Percentiles rank a stretch among this genome's conserved stretches.
Conservation (phyloP, 2,797 vertebrate species). For the Sibirionetta formosa region DNA sequence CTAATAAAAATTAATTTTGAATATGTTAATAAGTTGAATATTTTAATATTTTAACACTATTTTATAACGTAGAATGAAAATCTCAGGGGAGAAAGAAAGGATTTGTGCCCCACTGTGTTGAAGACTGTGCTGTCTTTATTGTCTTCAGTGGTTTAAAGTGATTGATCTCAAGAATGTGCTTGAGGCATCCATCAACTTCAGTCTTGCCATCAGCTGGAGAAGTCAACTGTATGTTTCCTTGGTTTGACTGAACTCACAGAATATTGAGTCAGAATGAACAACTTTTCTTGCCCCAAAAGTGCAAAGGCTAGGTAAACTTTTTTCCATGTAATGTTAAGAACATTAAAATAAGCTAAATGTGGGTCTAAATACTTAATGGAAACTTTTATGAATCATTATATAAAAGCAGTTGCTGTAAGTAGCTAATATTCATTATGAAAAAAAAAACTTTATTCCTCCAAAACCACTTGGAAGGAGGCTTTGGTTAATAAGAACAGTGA, state of each 20-base stretch:
- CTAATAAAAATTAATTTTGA: background rate
- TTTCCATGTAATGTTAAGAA: background rate
- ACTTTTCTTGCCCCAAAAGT: background rate
- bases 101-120: background rate
- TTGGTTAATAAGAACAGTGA: background rate
- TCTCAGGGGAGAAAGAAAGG: fast-evolving
- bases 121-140: background rate
- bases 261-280: background rate
- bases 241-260: constrained; percentile 20
- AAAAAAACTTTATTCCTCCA: background rate
- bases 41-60: background rate
- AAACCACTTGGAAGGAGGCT: background rate
- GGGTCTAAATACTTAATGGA: background rate
- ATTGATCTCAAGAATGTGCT: constrained; percentile 38
- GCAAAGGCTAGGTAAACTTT: background rate
- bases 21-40: background rate
- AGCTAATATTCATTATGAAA: fast-evolving
- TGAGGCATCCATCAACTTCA: constrained; percentile 41
- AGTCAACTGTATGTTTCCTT: constrained; percentile 11
- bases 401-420: background rate
- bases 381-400: background rate
- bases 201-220: constrained; percentile 31
- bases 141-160: background rate
- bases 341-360: background rate
- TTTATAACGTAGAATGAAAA: background rate